Base-by-base conservation (phyloP, 2,888 invertebrate species). In the Xiphydria camelus region DNA sequence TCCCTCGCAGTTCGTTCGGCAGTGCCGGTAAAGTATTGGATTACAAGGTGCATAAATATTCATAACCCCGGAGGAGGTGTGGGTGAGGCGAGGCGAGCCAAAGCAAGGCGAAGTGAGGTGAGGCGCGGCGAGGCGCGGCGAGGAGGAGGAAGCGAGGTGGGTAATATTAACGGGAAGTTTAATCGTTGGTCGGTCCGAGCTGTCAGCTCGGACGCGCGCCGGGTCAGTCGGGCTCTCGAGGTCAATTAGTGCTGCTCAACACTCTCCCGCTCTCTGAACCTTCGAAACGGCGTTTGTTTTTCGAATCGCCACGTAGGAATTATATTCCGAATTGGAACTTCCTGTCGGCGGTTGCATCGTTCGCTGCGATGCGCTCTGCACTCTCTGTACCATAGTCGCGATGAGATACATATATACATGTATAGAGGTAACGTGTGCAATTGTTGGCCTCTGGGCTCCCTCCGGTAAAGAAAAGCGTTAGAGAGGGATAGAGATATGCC, bases 201-300 rank as follows among this genome's bases (percentile, higher is more conserved):
- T 68, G 68, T 67, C 65, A 66, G 61, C 68, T 62, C 61, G 67
- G 66, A 66, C 71, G 68, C 65, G 66, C 69, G 70, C 67, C 66
- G 66, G 73, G 70, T 73, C 73, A 73, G 69, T 66, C 59, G 56
- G 61, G 66, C 67, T 64, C 68, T 59, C 58, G 66, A 68, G 72
- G 73, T 74, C 73, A 70, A 73, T 74, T 74, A 74, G 72, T 65
- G 64, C 68, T 67, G 67, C 66, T 72, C 71, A 69, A 70, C 71
- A 70, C 70, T 72, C 64, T 64, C 39, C 33, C 33, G 12, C 45
- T 41, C 33, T 12, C 25, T 45, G 49, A 61, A 61, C 60, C 62
- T 57, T 59, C 62, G 54, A 68, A 66, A 63, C 59, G 57, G 64
- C n/a, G n/a, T n/a, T n/a, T n/a, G n/a, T n/a, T n/a, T n/a, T n/a